Percentiles rank a stretch among this genome's conserved stretches.
These are phyloP conservation scores for Phacellophora camtschatica DNA, from an alignment of 30 jellyfish, hydroid and myxozoan genomes.

Conservation along the genomic window DNA sequence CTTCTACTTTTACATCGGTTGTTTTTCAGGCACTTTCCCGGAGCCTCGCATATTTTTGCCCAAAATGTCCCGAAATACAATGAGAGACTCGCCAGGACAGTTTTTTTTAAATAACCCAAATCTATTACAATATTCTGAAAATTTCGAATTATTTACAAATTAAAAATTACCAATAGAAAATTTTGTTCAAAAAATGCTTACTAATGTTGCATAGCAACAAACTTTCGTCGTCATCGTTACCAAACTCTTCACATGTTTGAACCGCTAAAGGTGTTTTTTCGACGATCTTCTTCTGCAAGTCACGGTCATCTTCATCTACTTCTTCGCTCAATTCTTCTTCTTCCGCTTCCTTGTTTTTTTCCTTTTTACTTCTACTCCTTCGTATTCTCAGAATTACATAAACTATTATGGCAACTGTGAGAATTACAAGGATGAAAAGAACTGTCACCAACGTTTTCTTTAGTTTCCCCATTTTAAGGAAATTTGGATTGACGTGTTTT, in stretches of 20 bases:
- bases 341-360: not conserved
- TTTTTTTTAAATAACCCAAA: too few species aligned
- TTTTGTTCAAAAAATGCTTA: not conserved
- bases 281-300: constrained; percentile 1
- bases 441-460: constrained; percentile 12
- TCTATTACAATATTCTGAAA: too few species aligned
- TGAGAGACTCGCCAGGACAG: too few species aligned
- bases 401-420: not conserved
- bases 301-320: not conserved
- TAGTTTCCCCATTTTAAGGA: constrained; percentile 29
- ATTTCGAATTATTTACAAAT: too few species aligned
- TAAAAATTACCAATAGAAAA: too few species aligned
- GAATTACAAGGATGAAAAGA: not conserved
- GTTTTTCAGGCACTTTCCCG: too few species aligned
- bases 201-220: constrained; percentile 17
- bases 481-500: too few species aligned
- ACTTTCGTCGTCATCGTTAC: constrained; percentile 19
- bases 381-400: constrained; percentile 17
- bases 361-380: not conserved
- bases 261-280: constrained; percentile 56
- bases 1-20: too few species aligned
- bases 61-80: too few species aligned
- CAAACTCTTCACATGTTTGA: not conserved
- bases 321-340: not conserved
- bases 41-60: too few species aligned